These are phyloP conservation scores for Encarsia formosa DNA, from an alignment of 2,888 invertebrate genomes.

Conservation along the genomic window DNA sequence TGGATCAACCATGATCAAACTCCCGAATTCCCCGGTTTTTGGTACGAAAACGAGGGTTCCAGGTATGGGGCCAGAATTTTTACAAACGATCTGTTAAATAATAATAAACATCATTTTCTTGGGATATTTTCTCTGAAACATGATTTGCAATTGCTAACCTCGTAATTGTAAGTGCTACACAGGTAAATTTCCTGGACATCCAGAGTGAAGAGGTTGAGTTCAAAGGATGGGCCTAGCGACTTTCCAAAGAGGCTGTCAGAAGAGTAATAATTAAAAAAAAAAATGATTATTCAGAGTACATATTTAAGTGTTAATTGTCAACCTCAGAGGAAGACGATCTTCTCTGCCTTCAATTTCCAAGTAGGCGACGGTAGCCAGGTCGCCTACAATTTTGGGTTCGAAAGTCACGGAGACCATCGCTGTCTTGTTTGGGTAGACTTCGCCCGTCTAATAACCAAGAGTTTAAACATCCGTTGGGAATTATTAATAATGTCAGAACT, in stretches of 20 bases:
- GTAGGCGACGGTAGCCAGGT: constrained; percentile 54
- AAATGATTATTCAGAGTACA: not conserved
- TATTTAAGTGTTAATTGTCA: constrained; percentile 1
- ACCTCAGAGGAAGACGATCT: constrained; percentile 54
- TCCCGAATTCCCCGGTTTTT: constrained; percentile 56
- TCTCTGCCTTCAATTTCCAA: constrained; percentile 59
- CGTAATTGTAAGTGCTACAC: constrained; percentile 59
- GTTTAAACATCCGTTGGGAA: no score
- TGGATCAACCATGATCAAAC: constrained; percentile 56
- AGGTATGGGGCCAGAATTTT: constrained; percentile 57
- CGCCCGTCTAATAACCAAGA: constrained; percentile 56
- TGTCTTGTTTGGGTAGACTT: constrained; percentile 58
- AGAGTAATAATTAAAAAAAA: constrained; percentile 1
- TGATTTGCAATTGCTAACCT: constrained; percentile 46
- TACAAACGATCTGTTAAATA: constrained; percentile 35
- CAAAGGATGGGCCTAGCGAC: constrained; percentile 59
- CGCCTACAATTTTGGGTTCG: constrained; percentile 55
- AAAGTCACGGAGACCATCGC: constrained; percentile 57
- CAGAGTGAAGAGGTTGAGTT: constrained; percentile 57
- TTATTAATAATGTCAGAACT: constrained; percentile 20
- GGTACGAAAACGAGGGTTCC: constrained; percentile 56
- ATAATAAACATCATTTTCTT: not conserved
- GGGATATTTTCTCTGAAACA: not conserved
- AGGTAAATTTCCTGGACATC: constrained; percentile 59
- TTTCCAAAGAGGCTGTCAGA: constrained; percentile 51